Base-by-base conservation (phyloP, 2,888 invertebrate genomes). In the Athalia cordata region DNA sequence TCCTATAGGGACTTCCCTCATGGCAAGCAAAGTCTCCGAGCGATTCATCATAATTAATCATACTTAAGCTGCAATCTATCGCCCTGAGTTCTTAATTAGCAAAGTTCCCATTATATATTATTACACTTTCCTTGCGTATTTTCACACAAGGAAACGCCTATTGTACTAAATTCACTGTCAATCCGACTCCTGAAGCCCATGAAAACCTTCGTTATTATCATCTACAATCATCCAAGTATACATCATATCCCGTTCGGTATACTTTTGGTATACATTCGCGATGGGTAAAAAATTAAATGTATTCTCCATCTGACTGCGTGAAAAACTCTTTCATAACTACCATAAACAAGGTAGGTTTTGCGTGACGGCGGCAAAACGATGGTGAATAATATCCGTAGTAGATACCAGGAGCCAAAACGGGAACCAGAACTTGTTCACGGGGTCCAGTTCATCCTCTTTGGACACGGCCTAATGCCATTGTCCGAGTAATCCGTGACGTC, bases 31-130 rank as follows among this genome's bases (percentile, higher is more conserved):
- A 77, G 61, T 72, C 67, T 9, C 13, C 15, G 13, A 77, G 11
- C 67, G 59, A 67, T 78, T 78, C 67, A 59, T 78, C 76, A 78
- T 78, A 78, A 78, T 78, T 76, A 78, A 78, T 78, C 78, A 78
- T 78, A 78, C 76, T 78, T 67, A 78, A 65, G 67, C 55, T 57
- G 66, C 78, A 67, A 78, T 78, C 78, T 78, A 78, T 77, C 78
- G 78, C 65, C 61, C 15, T 65, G 78, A 78, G 76, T 78, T 78
- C 78, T 76, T 78, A 78, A 78, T 78, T 78, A 78, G 75, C 76
- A 77, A 77, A 78, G 76, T 78, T 78, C 66, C 66, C 61, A 50
- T 67, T 67, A 50, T 78, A 76, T 62, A 76, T 78, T 64, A 75
- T 75, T 64, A 43, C 62, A 64, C 50, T 75, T 64, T 75, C 75